These are phyloP conservation scores for Corythornis vintsioides DNA, from an alignment of 2,113 vertebrate species.

Conservation along the genomic window DNA sequence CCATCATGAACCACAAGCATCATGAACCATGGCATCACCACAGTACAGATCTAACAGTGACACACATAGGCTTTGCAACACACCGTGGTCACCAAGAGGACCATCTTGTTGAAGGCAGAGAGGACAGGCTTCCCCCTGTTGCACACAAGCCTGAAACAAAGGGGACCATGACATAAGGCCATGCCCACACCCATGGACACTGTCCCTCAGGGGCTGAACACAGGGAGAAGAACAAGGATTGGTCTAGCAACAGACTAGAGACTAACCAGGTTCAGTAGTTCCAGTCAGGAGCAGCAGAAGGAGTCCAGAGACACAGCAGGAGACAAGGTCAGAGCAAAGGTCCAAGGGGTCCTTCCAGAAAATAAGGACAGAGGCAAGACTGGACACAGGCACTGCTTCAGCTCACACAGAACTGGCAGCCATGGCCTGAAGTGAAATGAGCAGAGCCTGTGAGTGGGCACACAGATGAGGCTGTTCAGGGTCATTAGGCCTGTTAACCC, in stretches of 20 bases:
- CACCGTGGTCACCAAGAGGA: background rate
- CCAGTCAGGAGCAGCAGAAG: background rate
- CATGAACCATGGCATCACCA: background rate
- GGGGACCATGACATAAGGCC: background rate
- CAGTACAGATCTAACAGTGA: background rate
- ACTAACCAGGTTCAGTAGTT: background rate
- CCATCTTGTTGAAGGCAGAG: background rate
- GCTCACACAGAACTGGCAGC: background rate
- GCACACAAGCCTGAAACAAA: background rate
- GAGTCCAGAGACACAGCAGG: background rate
- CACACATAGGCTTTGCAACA: background rate
- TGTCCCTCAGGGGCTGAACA: background rate
- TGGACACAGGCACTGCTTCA: background rate
- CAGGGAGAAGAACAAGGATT: background rate
- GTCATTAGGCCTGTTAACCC: accelerated
- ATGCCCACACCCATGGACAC: accelerated
- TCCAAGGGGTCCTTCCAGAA: background rate
- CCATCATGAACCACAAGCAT: background rate
- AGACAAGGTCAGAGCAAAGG: background rate
- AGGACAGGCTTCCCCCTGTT: background rate
- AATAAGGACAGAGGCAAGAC: background rate
- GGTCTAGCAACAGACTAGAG: background rate
- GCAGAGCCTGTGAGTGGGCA: background rate
- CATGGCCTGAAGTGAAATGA: background rate
- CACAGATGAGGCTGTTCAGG: background rate